A percentile compares a stretch with the other conserved stretches of the same genome.
These are phyloP conservation scores for Clarias platycephalus DNA, from an alignment of 2,797 vertebrate genomes.

Conservation along the genomic window DNA sequence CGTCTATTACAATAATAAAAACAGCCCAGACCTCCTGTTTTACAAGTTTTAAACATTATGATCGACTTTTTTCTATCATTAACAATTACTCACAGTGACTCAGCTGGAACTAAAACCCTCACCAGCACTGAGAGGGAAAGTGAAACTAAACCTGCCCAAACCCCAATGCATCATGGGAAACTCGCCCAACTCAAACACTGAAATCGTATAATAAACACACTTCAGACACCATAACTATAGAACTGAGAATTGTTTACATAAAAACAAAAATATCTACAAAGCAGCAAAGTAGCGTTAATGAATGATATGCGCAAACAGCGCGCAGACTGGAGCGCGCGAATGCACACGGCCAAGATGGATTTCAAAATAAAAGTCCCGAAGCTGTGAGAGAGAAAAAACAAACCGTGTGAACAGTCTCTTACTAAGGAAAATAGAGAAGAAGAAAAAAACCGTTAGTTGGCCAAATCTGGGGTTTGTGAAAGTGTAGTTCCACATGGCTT, in stretches of 20 bases:
- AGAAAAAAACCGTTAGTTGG: neutral
- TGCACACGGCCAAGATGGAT: neutral
- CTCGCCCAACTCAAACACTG: neutral
- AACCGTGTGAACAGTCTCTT: neutral
- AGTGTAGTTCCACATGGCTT: no score
- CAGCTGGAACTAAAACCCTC: neutral
- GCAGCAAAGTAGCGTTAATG: neutral
- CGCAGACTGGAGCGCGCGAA: neutral
- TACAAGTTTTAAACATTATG: neutral
- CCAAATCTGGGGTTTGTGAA: no score
- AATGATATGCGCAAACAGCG: neutral
- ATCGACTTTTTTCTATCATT: no score
- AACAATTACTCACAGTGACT: conserved; percentile 5
- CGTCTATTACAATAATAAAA: neutral
- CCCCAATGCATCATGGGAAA: conserved; percentile 65
- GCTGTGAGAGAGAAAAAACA: neutral
- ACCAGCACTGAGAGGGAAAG: conserved; percentile 61
- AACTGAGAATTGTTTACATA: neutral
- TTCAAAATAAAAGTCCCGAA: conserved; percentile 29
- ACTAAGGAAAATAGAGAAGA: neutral
- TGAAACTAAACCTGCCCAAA: conserved; percentile 59
- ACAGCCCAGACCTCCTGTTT: neutral
- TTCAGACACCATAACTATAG: neutral
- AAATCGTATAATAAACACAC: neutral
- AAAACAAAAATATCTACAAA: neutral